Conservation (phyloP, 2,113 vertebrate species). For the Propithecus coquereli region DNA sequence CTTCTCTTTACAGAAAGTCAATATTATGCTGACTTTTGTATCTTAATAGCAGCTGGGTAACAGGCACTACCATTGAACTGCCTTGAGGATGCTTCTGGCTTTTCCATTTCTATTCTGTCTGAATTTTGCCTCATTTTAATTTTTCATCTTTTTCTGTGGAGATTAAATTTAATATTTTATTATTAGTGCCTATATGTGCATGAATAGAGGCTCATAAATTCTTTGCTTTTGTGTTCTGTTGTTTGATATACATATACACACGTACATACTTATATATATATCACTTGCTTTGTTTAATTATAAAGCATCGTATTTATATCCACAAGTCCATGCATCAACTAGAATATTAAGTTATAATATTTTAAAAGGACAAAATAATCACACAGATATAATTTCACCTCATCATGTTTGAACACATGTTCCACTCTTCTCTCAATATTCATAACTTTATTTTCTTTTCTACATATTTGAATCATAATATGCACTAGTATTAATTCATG, state of each 20-base stretch:
- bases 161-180: slow-evolving; percentile 58
- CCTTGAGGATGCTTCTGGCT: slow-evolving; percentile 38
- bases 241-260: too few relatives aligned
- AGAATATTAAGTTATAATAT: background rate
- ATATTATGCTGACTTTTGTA: background rate
- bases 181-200: slow-evolving; percentile 16
- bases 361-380: background rate
- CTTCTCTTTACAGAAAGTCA: slow-evolving; percentile 52
- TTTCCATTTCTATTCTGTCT: slow-evolving; percentile 43
- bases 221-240: background rate
- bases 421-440: background rate
- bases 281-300: background rate
- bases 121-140: slow-evolving; percentile 61
- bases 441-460: background rate
- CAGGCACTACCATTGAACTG: background rate
- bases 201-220: slow-evolving; percentile 21
- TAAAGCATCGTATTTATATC: background rate
- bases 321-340: background rate
- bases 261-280: background rate
- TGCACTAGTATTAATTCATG: background rate
- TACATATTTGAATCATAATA: background rate
- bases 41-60: slow-evolving; percentile 42
- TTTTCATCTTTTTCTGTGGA: slow-evolving; percentile 50
- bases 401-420: background rate
- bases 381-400: background rate